Evolutionary conservation across 2,888 invertebrate species (phyloP).

Genomic region (Aelia acuminata): DNA sequence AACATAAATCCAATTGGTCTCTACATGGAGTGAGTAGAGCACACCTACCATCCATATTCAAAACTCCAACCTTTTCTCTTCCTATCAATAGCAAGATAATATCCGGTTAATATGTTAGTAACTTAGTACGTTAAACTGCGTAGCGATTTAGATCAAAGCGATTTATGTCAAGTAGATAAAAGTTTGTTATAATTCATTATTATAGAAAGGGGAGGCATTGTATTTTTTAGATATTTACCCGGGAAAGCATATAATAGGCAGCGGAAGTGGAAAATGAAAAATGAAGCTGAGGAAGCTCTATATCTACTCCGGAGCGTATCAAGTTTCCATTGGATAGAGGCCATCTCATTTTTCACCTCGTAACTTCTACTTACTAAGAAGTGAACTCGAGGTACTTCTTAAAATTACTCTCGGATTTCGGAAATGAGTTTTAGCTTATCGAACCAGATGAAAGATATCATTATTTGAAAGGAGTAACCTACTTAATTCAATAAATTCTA

Average conservation of each 20-base stretch:
- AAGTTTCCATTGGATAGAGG: conserved; percentile 48
- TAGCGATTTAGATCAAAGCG: neutral
- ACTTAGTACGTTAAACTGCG: neutral
- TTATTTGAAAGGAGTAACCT: conserved; percentile 9
- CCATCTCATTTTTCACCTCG: conserved; percentile 51
- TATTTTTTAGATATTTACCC: conserved; percentile 10
- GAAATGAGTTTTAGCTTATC: conserved; percentile 47
- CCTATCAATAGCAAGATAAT: neutral
- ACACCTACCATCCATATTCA: neutral
- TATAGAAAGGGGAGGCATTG: conserved; percentile 19
- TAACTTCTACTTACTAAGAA: conserved; percentile 30
- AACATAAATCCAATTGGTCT: neutral
- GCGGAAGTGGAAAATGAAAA: conserved; percentile 48
- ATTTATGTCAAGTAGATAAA: conserved; percentile 4
- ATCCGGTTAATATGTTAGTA: neutral
- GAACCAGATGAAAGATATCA: conserved; percentile 17
- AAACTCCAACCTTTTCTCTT: neutral
- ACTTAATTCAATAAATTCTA: neutral
- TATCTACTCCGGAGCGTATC: conserved; percentile 45
- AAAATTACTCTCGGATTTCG: conserved; percentile 42
- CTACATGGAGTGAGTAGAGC: conserved; percentile 7
- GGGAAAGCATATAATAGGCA: conserved; percentile 36
- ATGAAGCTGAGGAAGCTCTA: conserved; percentile 44
- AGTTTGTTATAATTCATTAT: conserved; percentile 12
- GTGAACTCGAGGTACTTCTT: conserved; percentile 17